Conservation (phyloP, 35 echinoderm and acorn worm species). For the Heliocidaris tuberculata region DNA sequence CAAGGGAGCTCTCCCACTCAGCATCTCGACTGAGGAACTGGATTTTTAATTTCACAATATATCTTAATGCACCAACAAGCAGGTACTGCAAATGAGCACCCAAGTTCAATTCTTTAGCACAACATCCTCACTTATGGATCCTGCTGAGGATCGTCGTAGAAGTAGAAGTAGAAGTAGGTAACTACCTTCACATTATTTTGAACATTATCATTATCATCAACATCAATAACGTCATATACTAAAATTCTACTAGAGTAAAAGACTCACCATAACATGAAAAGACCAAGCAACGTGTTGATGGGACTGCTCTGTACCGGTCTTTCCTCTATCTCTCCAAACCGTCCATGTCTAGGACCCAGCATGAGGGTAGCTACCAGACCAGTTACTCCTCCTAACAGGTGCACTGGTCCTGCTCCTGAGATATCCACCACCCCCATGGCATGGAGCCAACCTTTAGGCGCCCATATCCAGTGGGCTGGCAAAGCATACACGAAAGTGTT, state of each 20-base stretch:
- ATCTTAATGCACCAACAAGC: too few relatives aligned
- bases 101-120: too few relatives aligned
- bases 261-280: slow-evolving; percentile 99
- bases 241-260: not conserved
- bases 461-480: slow-evolving; percentile 95
- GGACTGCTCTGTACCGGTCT: slow-evolving; percentile 66
- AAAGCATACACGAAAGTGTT: slow-evolving; percentile 91
- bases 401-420: slow-evolving; percentile 80
- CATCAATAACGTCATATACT: not conserved
- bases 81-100: too few relatives aligned
- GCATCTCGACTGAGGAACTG: too few relatives aligned
- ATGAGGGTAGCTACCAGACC: slow-evolving; percentile 88
- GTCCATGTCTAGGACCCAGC: slow-evolving; percentile 81
- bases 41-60: too few relatives aligned
- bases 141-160: too few relatives aligned
- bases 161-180: too few relatives aligned
- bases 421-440: slow-evolving; percentile 80
- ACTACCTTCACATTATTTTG: too few relatives aligned
- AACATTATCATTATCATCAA: too few relatives aligned
- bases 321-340: slow-evolving; percentile 56
- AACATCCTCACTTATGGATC: too few relatives aligned
- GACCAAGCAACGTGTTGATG: slow-evolving; percentile 87
- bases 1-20: too few relatives aligned
- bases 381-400: slow-evolving; percentile 90
- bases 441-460: slow-evolving; percentile 71